Evolutionary conservation across 2,113 vertebrate species (phyloP).

Genomic region (Lasiurus cinereus): DNA sequence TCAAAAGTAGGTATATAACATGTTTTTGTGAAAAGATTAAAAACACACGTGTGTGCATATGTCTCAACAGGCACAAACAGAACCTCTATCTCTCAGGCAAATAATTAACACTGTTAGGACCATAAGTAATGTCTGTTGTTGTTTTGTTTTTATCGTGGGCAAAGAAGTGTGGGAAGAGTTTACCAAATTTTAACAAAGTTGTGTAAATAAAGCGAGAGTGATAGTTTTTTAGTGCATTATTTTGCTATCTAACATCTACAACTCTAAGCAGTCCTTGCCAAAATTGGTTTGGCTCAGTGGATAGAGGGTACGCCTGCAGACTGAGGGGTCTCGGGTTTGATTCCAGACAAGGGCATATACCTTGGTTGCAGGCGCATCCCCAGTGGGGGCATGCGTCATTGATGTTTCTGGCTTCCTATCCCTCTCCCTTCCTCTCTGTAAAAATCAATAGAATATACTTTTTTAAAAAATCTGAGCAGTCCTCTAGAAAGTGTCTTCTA

Average conservation of each 20-base stretch:
- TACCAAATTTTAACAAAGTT: conserved; percentile 37
- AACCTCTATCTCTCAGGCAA: background rate
- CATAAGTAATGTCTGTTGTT: background rate
- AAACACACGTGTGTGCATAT: background rate
- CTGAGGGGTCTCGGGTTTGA: too few relatives aligned
- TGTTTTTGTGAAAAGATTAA: background rate
- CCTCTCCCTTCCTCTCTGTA: too few relatives aligned
- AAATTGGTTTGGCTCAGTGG: too few relatives aligned
- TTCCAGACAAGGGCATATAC: too few relatives aligned
- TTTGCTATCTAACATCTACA: conserved; percentile 14
- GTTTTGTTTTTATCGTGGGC: background rate
- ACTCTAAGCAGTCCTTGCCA: background rate
- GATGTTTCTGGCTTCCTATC: too few relatives aligned
- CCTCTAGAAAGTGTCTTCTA: background rate
- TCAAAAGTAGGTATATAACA: conserved; percentile 3
- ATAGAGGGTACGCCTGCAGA: too few relatives aligned
- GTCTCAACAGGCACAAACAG: background rate
- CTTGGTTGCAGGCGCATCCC: too few relatives aligned
- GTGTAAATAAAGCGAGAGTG: background rate
- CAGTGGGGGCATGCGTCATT: too few relatives aligned
- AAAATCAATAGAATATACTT: too few relatives aligned
- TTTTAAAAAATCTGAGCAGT: background rate
- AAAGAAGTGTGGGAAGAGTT: background rate
- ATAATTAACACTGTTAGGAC: background rate
- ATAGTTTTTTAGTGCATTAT: background rate